These are phyloP conservation scores for Synanthedon formicaeformis DNA, from an alignment of 2,888 invertebrate genomes.

Conservation along the genomic window DNA sequence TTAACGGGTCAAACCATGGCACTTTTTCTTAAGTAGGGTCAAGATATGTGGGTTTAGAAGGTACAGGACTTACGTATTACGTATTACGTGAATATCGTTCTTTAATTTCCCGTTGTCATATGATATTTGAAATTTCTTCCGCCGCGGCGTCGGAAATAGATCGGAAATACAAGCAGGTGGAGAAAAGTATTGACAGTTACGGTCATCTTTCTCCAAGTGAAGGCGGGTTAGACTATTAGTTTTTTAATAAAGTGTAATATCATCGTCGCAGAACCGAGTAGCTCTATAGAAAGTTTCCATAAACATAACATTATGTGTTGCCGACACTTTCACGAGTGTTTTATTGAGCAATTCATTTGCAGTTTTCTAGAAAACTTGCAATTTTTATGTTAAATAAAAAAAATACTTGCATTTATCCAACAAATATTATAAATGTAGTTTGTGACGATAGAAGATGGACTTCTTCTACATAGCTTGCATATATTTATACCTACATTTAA, in stretches of 20 bases:
- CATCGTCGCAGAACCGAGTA: constrained; percentile 20
- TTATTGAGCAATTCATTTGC: constrained; percentile 34
- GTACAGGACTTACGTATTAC: too few species aligned
- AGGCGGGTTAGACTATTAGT: constrained; percentile 4
- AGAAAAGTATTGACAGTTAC: not conserved
- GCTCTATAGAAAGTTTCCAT: constrained; percentile 34
- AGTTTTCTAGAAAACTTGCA: not conserved
- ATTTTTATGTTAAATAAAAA: not conserved
- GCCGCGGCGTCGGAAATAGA: too few species aligned
- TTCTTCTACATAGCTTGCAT: too few species aligned
- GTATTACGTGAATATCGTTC: too few species aligned
- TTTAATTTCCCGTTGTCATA: too few species aligned
- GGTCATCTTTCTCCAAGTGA: constrained; percentile 2
- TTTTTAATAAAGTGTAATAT: constrained; percentile 3
- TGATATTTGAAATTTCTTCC: too few species aligned
- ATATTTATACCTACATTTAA: too few species aligned
- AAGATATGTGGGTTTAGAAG: too few species aligned
- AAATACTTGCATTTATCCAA: not conserved
- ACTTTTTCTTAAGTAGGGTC: too few species aligned
- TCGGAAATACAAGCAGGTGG: too few species aligned
- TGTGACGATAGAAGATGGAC: too few species aligned
- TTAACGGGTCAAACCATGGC: too few species aligned
- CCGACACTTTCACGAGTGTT: constrained; percentile 32
- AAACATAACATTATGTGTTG: constrained; percentile 20
- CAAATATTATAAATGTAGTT: not conserved